Base-by-base conservation (phyloP, 2,888 invertebrate genomes). In the Oscheius sp. region DNA sequence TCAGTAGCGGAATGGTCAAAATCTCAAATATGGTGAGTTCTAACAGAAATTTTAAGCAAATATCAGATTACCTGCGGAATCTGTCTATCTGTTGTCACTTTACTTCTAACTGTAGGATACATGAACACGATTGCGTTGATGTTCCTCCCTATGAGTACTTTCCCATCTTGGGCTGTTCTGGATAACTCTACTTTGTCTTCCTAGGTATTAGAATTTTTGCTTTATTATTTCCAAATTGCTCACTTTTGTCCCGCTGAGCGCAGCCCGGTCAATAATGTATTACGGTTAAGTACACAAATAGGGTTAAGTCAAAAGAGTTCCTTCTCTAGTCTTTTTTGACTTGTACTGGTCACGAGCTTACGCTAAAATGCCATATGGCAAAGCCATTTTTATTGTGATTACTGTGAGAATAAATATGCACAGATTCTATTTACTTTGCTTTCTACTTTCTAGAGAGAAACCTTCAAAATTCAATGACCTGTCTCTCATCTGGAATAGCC, bases 11-110 rank as follows among this genome's bases (percentile, higher is more conserved):
- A 45, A 78, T 82, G 70, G 76, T 82, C 29, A 79, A 79, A 63
- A 80, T 82, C 12, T 76, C 75, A n/a, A 79, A 82, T 45, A 79
- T 82, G 81, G 81, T 81, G 15, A 48, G 72, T 68, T 25, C 3
- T n/a, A 39, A 5, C 42, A 6, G 23, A 39, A 20, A 12, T 34
- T 46, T 46, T 17, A 46, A n/a, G 15, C 17, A 6, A 6, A 17
- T 65, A 17, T 75, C 73, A 81, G 81, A 74, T 74, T 33, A 52
- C 76, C 17, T 73, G 74, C 17, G 80, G 81, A 3, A 39, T 65
- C 8, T 46, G 78, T 57, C 65, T 76, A 20, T 78, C 79, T 23
- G 2, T 80, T 8, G 72, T 73, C 25, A 66, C 74, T 42, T 64
- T 78, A 2, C 17, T 74, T 25, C 34, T 79, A 27, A 79, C 79